phyloP scores from a whole-genome alignment of 2,797 vertebrate genomes.

The Hylomyscus alleni region DNA sequence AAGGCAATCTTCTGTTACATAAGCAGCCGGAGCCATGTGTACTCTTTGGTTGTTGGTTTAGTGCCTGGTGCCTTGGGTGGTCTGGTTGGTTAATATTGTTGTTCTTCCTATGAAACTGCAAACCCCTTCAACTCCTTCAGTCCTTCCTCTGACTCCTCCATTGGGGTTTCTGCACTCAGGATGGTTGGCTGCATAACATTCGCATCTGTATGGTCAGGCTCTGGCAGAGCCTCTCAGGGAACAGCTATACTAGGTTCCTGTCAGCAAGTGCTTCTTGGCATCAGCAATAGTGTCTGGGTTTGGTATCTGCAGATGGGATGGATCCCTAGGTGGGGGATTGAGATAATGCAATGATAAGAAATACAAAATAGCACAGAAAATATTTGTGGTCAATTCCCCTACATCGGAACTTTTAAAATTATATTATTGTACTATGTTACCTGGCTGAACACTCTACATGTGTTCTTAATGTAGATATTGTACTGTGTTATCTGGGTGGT shows the following conservation, averaged over 20 bases:
- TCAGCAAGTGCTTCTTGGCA: not conserved
- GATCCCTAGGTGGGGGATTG: not conserved
- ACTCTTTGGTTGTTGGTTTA: not conserved
- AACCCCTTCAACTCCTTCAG: not conserved
- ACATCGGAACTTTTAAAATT: not conserved
- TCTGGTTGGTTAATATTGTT: not conserved
- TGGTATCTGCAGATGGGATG: not conserved
- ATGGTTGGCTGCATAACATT: not conserved
- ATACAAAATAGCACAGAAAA: not conserved
- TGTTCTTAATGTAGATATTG: not conserved
- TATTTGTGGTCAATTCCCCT: not conserved
- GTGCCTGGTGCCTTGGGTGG: not conserved
- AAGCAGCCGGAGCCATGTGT: not conserved
- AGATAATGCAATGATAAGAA: slow-evolving; percentile 31
- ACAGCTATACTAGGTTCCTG: not conserved
- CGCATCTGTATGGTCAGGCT: not conserved
- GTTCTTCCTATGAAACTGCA: not conserved
- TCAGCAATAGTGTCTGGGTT: not conserved
- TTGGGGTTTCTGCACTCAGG: rapidly evolving
- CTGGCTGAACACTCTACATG: not conserved
- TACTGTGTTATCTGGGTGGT: not conserved
- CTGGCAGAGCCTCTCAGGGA: not conserved
- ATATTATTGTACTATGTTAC: not conserved
- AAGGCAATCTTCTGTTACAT: not conserved
- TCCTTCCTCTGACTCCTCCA: not conserved